Conservation (phyloP, 2,113 vertebrate genomes). For the Rhinolophus sinicus region DNA sequence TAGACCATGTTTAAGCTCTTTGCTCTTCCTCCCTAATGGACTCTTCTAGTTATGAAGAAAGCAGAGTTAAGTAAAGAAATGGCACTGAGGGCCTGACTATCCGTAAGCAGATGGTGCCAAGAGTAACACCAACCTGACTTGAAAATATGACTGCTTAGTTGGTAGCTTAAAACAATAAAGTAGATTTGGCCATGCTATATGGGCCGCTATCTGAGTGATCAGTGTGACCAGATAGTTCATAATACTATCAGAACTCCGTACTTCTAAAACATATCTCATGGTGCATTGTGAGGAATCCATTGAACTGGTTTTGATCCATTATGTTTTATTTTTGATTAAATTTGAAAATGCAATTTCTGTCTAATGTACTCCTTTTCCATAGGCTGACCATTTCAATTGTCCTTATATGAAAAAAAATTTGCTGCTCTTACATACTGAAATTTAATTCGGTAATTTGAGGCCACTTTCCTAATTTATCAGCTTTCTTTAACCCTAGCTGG, state of each 20-base stretch:
- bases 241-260: not conserved
- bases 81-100: not conserved
- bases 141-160: not conserved
- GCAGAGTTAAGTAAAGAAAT: not conserved
- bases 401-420: not conserved
- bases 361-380: not conserved
- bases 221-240: not conserved
- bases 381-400: not conserved
- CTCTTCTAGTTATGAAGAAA: not conserved
- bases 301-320: not conserved
- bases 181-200: not conserved
- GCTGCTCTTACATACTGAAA: not conserved
- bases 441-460: constrained; percentile 33
- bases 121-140: not conserved
- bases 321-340: not conserved
- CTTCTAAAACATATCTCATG: not conserved
- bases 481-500: not conserved
- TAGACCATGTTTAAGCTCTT: not conserved
- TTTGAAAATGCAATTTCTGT: constrained; percentile 24
- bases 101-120: not conserved
- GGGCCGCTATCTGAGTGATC: not conserved
- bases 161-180: not conserved
- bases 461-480: constrained; percentile 33
- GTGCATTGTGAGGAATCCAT: not conserved
- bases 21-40: not conserved